Percentiles rank a stretch among this genome's conserved stretches.
Conservation (phyloP, 1,140 invertebrate species). For the Sminthurinus signatus region DNA sequence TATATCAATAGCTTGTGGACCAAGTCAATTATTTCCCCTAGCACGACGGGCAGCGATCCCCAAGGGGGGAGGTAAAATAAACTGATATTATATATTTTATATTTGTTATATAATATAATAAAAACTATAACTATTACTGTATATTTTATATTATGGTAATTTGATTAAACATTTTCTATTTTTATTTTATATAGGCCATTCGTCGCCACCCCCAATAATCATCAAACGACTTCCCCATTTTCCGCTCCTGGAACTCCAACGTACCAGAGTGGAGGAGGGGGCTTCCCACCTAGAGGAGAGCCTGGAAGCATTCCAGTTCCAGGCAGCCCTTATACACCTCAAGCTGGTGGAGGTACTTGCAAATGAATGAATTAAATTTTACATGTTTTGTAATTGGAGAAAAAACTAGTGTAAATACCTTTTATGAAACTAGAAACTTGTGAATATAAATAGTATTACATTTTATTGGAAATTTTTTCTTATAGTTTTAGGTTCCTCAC, state of each 20-base stretch:
- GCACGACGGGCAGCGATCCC: constrained; percentile 42
- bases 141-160: too few relatives aligned
- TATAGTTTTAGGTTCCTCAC: constrained; percentile 41
- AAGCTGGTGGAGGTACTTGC: constrained; percentile 51
- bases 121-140: too few relatives aligned
- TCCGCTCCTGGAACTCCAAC: constrained; percentile 36
- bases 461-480: too few relatives aligned
- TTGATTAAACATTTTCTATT: too few relatives aligned
- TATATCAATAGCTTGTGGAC: constrained; percentile 39
- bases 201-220: constrained; percentile 42
- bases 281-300: constrained; percentile 31
- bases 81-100: too few relatives aligned
- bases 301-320: constrained; percentile 36
- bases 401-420: too few relatives aligned
- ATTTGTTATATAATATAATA: too few relatives aligned
- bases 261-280: constrained; percentile 30
- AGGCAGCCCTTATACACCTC: constrained; percentile 43
- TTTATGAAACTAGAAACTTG: too few relatives aligned
- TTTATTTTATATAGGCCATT: constrained; percentile 40
- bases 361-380: too few relatives aligned
- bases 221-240: constrained; percentile 41
- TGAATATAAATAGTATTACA: too few relatives aligned
- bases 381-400: too few relatives aligned
- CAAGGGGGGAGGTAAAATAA: constrained; percentile 38
- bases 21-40: constrained; percentile 42